Conservation (phyloP, 2,797 vertebrate species). For the Dryobates pubescens region DNA sequence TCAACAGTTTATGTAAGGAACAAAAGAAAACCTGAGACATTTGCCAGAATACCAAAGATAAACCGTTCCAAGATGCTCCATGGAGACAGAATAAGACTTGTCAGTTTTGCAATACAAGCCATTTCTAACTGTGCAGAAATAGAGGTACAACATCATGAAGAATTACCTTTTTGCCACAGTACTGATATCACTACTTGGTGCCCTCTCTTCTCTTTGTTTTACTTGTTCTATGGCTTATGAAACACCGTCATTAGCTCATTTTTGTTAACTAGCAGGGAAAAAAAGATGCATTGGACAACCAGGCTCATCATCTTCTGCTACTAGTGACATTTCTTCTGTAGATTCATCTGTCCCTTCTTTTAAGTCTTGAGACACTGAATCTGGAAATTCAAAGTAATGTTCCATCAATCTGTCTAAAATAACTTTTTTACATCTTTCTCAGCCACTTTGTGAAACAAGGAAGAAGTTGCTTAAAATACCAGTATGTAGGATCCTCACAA, state of each 20-base stretch:
- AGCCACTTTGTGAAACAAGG: not conserved
- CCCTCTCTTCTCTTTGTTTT: not conserved
- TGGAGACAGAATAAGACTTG: not conserved
- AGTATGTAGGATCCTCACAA: not conserved
- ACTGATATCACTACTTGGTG: not conserved
- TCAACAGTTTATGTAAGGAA: not conserved
- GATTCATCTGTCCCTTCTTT: not conserved
- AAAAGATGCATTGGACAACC: not conserved
- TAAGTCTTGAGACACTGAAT: not conserved
- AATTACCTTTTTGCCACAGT: not conserved
- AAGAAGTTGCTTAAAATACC: not conserved
- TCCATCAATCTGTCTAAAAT: not conserved
- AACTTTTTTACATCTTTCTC: not conserved
- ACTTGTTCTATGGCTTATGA: not conserved
- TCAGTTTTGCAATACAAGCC: not conserved
- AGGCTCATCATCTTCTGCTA: not conserved
- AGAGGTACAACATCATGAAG: not conserved
- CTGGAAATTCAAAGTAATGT: not conserved
- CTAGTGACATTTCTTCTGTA: not conserved
- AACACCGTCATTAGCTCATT: not conserved
- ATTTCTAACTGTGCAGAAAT: not conserved
- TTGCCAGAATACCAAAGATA: not conserved
- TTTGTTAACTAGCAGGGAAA: not conserved
- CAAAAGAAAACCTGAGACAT: not conserved
- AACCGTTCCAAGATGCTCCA: not conserved